These are phyloP conservation scores for Haliclystus octoradiatus DNA, from an alignment of 30 jellyfish, hydroid and myxozoan species.

Conservation along the genomic window DNA sequence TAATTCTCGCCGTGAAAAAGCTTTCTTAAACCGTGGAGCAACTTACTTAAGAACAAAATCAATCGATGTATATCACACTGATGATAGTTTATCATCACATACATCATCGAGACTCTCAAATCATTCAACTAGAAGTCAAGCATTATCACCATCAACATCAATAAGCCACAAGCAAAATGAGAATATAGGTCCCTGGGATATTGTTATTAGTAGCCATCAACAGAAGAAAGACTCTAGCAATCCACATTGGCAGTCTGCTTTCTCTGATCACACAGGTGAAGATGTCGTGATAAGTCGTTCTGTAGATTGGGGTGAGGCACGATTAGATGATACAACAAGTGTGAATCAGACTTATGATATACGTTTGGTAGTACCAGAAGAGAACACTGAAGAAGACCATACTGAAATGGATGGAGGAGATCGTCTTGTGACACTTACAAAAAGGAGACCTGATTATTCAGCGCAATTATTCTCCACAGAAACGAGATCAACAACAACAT, in stretches of 20 bases:
- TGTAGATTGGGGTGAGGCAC: not conserved
- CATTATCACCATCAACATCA: not conserved
- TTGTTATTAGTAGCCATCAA: not conserved
- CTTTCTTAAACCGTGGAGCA: not conserved
- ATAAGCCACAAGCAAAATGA: not conserved
- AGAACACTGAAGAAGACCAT: too few species aligned
- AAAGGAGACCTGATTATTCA: too few species aligned
- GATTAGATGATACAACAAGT: not conserved
- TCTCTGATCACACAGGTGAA: not conserved
- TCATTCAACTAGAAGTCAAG: not conserved
- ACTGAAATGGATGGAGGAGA: too few species aligned
- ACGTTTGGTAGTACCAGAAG: not conserved
- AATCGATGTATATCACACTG: not conserved
- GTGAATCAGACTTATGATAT: not conserved
- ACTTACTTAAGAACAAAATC: not conserved
- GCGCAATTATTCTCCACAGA: too few species aligned
- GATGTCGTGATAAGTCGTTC: not conserved
- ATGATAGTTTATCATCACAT: not conserved
- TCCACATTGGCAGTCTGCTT: not conserved
- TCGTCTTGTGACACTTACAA: too few species aligned
- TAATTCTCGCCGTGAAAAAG: not conserved
- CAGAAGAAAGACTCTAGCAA: not conserved
- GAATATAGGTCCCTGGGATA: not conserved
- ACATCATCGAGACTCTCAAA: not conserved
- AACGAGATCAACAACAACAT: too few species aligned